These are phyloP conservation scores for Rousettus leschenaultii DNA, from an alignment of 2,113 vertebrate genomes.

Conservation along the genomic window DNA sequence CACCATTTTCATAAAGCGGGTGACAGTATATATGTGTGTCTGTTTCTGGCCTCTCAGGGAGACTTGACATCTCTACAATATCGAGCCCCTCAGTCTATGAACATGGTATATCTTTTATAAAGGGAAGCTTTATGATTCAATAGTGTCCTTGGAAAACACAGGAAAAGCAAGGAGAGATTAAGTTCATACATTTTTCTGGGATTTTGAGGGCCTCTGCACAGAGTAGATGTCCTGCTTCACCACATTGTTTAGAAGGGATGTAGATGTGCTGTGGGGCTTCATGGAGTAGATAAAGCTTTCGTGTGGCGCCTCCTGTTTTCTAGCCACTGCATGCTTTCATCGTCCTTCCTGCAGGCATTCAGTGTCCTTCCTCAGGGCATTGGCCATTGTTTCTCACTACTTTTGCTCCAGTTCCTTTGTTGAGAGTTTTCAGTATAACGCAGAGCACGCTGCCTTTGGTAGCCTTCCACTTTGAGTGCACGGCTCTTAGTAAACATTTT, in stretches of 20 bases:
- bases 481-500: not conserved
- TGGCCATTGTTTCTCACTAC: not conserved
- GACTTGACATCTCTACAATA: not conserved
- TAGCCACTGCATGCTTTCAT: not conserved
- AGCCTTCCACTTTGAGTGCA: not conserved
- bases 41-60: not conserved
- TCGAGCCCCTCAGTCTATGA: not conserved
- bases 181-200: not conserved
- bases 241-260: not conserved
- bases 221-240: not conserved
- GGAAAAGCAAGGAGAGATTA: not conserved
- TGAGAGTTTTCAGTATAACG: not conserved
- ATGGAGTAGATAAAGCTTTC: not conserved
- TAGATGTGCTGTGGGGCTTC: not conserved
- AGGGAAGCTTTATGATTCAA: not conserved
- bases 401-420: not conserved
- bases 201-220: not conserved
- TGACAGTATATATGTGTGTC: not conserved
- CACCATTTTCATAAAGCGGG: not conserved
- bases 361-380: not conserved
- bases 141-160: not conserved
- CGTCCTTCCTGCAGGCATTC: not conserved
- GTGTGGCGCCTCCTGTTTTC: not conserved
- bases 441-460: not conserved
- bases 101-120: constrained; percentile 39